A percentile compares a stretch with the other conserved stretches of the same genome.
phyloP scores from a whole-genome alignment of 2,113 vertebrate species.

The Oryzias woworae region DNA sequence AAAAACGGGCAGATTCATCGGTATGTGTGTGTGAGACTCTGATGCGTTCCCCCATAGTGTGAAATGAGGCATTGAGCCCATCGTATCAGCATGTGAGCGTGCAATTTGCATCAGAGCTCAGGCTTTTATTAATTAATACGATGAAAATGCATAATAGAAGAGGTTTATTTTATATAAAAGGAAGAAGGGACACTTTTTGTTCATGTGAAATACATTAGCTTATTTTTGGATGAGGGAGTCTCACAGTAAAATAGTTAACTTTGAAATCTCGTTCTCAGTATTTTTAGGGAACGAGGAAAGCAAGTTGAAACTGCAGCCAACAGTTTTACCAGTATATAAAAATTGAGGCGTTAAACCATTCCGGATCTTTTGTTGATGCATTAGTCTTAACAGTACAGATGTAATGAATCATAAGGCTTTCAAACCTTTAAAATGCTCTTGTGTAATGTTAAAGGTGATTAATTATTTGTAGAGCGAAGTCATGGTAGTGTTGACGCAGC shows the following conservation, averaged over 20 bases:
- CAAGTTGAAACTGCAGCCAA: no score
- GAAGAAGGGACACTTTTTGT: background rate
- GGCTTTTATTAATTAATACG: slow-evolving; percentile 62
- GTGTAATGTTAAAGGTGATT: slow-evolving; percentile 3
- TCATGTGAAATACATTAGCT: no score
- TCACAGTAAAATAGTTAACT: no score
- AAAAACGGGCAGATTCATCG: slow-evolving; percentile 96
- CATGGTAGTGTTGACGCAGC: slow-evolving; percentile 8
- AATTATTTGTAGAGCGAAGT: slow-evolving; percentile 1
- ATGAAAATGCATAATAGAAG: slow-evolving; percentile 61
- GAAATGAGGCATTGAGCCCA: slow-evolving; percentile 1
- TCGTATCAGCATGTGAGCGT: slow-evolving; percentile 11
- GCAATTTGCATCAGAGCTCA: slow-evolving; percentile 24
- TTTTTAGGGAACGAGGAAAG: no score
- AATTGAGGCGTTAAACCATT: slow-evolving; percentile 2
- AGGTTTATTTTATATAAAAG: slow-evolving; percentile 58
- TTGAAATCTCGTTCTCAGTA: no score
- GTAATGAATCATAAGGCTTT: background rate
- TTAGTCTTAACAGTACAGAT: no score
- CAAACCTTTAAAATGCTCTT: slow-evolving; percentile 17
- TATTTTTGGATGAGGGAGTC: no score
- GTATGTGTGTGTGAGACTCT: slow-evolving; percentile 57
- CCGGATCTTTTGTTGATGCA: background rate
- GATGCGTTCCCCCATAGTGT: background rate
- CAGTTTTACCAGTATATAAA: no score